phyloP scores from a whole-genome alignment of 2,888 invertebrate genomes.

The Cantharis rufa region DNA sequence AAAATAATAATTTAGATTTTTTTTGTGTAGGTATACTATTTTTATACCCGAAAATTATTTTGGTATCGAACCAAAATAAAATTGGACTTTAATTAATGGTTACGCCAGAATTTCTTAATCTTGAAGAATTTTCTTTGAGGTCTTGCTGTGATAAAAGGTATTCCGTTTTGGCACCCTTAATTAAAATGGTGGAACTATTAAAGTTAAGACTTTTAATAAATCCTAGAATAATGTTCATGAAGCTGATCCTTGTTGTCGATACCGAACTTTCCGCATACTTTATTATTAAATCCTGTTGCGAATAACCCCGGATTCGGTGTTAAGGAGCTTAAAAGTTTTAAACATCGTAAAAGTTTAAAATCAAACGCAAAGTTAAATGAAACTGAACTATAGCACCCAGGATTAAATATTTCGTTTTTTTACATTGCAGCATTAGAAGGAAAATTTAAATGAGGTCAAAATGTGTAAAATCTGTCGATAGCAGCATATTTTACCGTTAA shows the following conservation, averaged over 20 bases:
- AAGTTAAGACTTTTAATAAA: not conserved
- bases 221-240: not conserved
- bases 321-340: not conserved
- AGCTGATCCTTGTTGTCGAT: not conserved
- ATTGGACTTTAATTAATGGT: not conserved
- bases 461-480: conserved; percentile 8
- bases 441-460: not conserved
- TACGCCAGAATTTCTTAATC: not conserved
- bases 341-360: not conserved
- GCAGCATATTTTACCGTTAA: conserved; percentile 2
- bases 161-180: not conserved
- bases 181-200: too few relatives aligned
- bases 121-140: not conserved
- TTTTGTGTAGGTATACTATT: not conserved
- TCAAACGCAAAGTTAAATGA: not conserved
- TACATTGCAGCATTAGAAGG: not conserved
- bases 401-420: not conserved
- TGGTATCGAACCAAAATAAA: not conserved
- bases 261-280: not conserved
- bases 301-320: not conserved
- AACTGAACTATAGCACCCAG: not conserved
- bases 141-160: not conserved
- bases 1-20: not conserved
- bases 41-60: not conserved
- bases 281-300: not conserved